Conservation (phyloP, 1,140 invertebrate genomes). For the Melipona quadrifasciata region DNA sequence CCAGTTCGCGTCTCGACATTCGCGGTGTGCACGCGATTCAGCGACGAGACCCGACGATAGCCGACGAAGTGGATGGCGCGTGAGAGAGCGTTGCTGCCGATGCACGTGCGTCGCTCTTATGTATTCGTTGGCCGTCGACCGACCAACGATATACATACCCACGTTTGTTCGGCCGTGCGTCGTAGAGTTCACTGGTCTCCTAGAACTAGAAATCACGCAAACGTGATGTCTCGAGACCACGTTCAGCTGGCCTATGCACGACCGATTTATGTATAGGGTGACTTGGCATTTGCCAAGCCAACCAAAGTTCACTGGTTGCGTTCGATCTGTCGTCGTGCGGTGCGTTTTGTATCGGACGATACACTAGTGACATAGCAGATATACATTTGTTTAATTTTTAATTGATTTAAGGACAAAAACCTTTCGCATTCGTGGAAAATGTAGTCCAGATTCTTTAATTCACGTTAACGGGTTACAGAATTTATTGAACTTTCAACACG, state of each 20-base stretch:
- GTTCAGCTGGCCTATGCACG: conserved; percentile 3
- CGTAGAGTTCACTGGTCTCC: conserved; percentile 42
- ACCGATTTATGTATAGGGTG: conserved; percentile 13
- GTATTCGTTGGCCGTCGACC: neutral
- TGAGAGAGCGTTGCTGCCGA: neutral
- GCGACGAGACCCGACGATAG: neutral
- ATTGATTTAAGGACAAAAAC: too few species aligned
- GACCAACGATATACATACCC: neutral
- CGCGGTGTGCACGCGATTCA: conserved; percentile 25
- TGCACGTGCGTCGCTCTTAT: neutral
- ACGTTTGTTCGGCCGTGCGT: neutral
- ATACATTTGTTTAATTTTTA: too few species aligned
- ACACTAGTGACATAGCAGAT: neutral
- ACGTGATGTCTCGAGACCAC: conserved; percentile 26
- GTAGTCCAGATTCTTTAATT: too few species aligned
- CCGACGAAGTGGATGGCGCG: too few species aligned
- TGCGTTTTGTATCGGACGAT: neutral
- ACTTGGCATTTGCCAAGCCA: neutral
- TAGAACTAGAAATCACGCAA: conserved; percentile 47
- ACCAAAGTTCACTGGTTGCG: neutral
- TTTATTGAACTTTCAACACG: too few species aligned
- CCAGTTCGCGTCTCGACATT: conserved; percentile 21
- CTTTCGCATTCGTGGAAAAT: too few species aligned
- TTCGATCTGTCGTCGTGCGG: neutral
- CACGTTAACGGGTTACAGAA: too few species aligned